A percentile compares a stretch with the other conserved stretches of the same genome.
phyloP scores from a whole-genome alignment of 1,140 invertebrate species.

The Scaptomyza graminum region DNA sequence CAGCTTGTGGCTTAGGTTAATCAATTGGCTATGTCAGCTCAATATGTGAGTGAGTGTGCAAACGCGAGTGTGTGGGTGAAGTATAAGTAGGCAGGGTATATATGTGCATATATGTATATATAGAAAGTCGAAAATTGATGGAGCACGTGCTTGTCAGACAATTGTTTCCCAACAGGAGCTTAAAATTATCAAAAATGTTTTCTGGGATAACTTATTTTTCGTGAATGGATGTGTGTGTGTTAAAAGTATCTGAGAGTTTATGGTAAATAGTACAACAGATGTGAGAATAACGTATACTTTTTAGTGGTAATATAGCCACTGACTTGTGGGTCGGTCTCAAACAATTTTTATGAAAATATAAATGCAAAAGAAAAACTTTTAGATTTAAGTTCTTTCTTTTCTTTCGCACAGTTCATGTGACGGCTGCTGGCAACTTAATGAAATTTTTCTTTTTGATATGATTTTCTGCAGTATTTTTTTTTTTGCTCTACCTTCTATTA shows the following conservation, averaged over 20 bases:
- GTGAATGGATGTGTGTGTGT: too few species aligned
- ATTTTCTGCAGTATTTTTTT: conserved; percentile 58
- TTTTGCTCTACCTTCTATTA: conserved; percentile 18
- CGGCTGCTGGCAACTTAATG: conserved; percentile 67
- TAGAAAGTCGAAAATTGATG: conserved; percentile 77
- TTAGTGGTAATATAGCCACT: conserved; percentile 11
- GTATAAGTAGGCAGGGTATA: conserved; percentile 20
- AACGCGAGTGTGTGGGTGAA: conserved; percentile 6
- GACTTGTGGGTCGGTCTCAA: conserved; percentile 15
- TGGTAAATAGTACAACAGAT: conserved; percentile 25
- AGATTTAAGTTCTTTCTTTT: conserved; percentile 29
- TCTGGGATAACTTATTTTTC: conserved; percentile 36
- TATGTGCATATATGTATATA: conserved; percentile 16
- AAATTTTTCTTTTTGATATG: conserved; percentile 60
- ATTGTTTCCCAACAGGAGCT: conserved; percentile 10
- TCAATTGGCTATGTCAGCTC: conserved; percentile 77
- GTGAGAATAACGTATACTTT: conserved; percentile 21
- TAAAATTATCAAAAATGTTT: conserved; percentile 61
- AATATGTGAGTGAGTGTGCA: conserved; percentile 51
- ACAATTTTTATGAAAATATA: conserved; percentile 26
- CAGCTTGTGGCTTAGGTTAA: conserved; percentile 67
- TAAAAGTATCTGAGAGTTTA: conserved; percentile 23
- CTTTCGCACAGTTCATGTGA: conserved; percentile 23
- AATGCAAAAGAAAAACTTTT: conserved; percentile 58
- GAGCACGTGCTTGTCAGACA: conserved; percentile 61